Base-by-base conservation (phyloP, 2,797 vertebrate species). In the Rousettus madagascariensis region DNA sequence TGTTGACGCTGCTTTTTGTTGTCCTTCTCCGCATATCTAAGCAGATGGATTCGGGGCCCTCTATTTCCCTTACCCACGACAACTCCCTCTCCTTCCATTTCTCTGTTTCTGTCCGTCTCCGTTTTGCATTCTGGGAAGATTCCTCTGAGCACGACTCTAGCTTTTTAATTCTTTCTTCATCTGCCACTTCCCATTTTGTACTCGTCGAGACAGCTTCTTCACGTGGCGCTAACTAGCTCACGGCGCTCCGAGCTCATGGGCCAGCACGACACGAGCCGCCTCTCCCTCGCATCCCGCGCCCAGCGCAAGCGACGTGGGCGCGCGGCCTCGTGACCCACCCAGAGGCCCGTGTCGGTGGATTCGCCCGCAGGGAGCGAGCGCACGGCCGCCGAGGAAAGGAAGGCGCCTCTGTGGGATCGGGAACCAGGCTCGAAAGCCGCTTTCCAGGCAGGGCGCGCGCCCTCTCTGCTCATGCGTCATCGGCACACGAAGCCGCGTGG, bases 341-440 rank as follows among this genome's bases (percentile, higher is more conserved):
- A 22, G 38, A 1, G 20, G 2, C 19, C 7, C 9, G 8, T 57
- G 13, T 4, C 6, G 1, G 26, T 24, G 4, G 33, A 28, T 19
- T 12, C 20, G 15, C 11, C 38, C 6, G 11, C 28, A 15, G 38
- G 53, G 12, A n/a, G 11, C 65, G 2, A 22, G n/a, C 33, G 19
- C 24, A 0, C 7, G 2, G 59, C 13, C 46, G 3, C 2, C 0
- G 2, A 53, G 10, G 38, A 43, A 15, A 36, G 17, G 6, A 8
- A 46, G 61, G 55, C 53, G 41, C n/a, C 33, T 26, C 38, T 43
- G 43, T 41, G 63, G 6, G 8, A 59, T 26, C 8, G 22, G 1
- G 26, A 41, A 22, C 17, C 6, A 12, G n/a, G 3, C 24, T 33
- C 33, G n/a, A 57, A 17, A 46, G 20, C 43, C 65, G 53, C 79